Conservation (phyloP, 2,888 invertebrate species). For the Volucella zonaria region DNA sequence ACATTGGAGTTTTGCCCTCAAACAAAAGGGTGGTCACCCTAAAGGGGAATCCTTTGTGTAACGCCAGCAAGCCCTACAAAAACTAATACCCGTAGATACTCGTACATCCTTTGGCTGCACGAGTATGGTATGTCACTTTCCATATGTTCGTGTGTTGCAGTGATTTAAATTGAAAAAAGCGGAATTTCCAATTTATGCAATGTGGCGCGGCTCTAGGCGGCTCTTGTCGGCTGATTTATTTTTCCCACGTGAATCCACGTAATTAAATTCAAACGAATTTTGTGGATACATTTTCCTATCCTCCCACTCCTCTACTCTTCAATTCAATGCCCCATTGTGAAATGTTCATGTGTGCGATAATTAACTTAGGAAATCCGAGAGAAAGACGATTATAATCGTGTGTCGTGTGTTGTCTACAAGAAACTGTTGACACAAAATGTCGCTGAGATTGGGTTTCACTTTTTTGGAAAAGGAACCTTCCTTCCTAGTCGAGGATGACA, state of each 20-base stretch:
- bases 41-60: slow-evolving; percentile 18
- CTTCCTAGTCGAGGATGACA: slow-evolving; percentile 38
- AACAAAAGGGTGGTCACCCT: slow-evolving; percentile 38
- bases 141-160: slow-evolving; percentile 16
- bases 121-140: background rate
- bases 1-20: slow-evolving; percentile 32
- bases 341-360: slow-evolving; percentile 58
- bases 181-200: slow-evolving; percentile 63
- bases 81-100: slow-evolving; percentile 29
- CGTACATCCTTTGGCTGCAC: slow-evolving; percentile 2
- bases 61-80: background rate
- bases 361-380: slow-evolving; percentile 69
- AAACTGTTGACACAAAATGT: slow-evolving; percentile 62
- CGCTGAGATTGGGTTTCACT: slow-evolving; percentile 63
- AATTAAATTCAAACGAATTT: slow-evolving; percentile 77
- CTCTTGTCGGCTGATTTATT: slow-evolving; percentile 72
- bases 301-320: slow-evolving; percentile 26
- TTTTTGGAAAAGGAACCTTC: slow-evolving; percentile 20
- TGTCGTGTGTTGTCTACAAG: slow-evolving; percentile 33
- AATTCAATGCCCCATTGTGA: slow-evolving; percentile 1
- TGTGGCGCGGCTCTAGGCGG: slow-evolving; percentile 22
- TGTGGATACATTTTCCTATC: slow-evolving; percentile 65
- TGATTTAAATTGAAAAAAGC: slow-evolving; percentile 65
- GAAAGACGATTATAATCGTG: slow-evolving; percentile 62
- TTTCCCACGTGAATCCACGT: slow-evolving; percentile 75